Conservation (phyloP, 2,888 invertebrate species). For the Homarus gammarus region DNA sequence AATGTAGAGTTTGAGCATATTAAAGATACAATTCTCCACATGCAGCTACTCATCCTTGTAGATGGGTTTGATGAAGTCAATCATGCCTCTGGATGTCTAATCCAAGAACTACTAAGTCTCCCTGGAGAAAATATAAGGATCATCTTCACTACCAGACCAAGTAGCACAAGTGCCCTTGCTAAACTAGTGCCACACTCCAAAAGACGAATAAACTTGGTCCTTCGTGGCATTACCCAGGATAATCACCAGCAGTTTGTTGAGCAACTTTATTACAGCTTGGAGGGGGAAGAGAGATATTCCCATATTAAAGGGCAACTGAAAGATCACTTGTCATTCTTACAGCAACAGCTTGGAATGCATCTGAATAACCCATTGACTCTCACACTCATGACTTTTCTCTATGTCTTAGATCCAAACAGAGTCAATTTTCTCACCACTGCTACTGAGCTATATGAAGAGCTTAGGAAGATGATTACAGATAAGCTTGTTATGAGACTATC, state of each 20-base stretch:
- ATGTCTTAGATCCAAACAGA: background rate
- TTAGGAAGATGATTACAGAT: background rate
- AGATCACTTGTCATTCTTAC: background rate
- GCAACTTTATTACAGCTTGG: background rate
- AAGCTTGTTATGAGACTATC: slow-evolving; percentile 2
- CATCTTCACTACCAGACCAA: background rate
- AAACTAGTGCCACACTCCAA: background rate
- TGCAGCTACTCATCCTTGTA: slow-evolving; percentile 12
- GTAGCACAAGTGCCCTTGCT: background rate
- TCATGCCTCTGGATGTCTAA: background rate
- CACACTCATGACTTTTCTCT: background rate
- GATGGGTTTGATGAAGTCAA: slow-evolving; percentile 22
- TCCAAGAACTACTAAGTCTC: background rate
- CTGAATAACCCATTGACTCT: slow-evolving; percentile 19
- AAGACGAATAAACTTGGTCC: background rate
- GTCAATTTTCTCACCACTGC: background rate
- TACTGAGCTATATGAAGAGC: slow-evolving; percentile 1
- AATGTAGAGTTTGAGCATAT: background rate
- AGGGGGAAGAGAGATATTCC: background rate
- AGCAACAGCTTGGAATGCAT: background rate
- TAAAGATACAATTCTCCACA: background rate
- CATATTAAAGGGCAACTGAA: background rate
- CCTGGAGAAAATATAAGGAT: background rate
- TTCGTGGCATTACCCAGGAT: background rate
- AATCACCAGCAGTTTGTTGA: background rate